These are phyloP conservation scores for Eurystomus glaucurus DNA, from an alignment of 2,797 vertebrate genomes.

Conservation along the genomic window DNA sequence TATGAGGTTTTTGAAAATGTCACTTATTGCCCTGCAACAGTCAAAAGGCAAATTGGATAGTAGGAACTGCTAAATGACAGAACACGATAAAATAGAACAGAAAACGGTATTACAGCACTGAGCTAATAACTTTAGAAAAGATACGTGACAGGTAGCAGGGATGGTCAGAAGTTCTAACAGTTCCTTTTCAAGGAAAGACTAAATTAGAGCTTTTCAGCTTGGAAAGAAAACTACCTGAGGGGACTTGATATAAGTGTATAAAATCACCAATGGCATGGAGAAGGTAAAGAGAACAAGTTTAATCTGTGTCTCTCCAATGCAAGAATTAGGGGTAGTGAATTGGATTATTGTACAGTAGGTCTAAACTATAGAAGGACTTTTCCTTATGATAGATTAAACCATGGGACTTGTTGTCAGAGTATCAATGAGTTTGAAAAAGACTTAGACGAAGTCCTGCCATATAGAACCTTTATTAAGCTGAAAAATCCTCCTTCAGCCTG, in stretches of 20 bases:
- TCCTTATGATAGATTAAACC: not conserved
- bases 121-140: not conserved
- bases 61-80: not conserved
- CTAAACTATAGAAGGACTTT: constrained; percentile 1
- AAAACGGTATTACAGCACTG: not conserved
- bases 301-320: not conserved
- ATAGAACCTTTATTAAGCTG: not conserved
- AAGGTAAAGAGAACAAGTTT: not conserved
- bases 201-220: not conserved
- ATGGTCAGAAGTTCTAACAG: not conserved
- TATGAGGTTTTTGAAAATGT: constrained; percentile 31
- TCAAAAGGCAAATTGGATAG: not conserved
- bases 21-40: not conserved
- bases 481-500: not conserved
- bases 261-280: not conserved
- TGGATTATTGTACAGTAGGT: not conserved
- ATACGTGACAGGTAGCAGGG: not conserved
- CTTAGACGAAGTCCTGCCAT: not conserved
- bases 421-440: not conserved
- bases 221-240: not conserved
- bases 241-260: not conserved
- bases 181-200: not conserved
- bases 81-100: not conserved
- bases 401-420: not conserved
- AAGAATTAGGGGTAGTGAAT: not conserved